These are phyloP conservation scores for Zenarchopterus dispar DNA, from an alignment of 2,797 vertebrate genomes.

Conservation along the genomic window DNA sequence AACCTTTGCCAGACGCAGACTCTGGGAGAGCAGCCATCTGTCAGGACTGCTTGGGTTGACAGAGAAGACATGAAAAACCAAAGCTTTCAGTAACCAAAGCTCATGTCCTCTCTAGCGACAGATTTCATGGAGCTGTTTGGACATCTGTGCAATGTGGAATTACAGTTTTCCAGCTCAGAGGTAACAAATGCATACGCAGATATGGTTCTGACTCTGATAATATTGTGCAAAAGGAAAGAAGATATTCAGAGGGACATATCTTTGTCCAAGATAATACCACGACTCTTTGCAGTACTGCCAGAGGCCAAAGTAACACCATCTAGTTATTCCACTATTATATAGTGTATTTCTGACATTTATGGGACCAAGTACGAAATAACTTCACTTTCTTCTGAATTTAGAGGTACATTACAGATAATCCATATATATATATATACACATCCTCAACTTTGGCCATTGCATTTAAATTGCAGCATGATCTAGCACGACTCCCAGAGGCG, in stretches of 20 bases:
- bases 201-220: not conserved
- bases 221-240: not conserved
- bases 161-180: not conserved
- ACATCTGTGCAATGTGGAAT: not conserved
- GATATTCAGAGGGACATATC: too few species aligned
- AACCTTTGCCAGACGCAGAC: not conserved
- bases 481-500: not conserved
- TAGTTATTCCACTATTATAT: too few species aligned
- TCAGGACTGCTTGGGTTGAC: not conserved
- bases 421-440: not conserved
- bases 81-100: not conserved
- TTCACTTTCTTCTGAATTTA: not conserved
- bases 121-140: not conserved
- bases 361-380: not conserved
- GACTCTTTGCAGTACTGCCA: not conserved
- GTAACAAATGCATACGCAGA: too few species aligned
- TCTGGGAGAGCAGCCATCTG: not conserved
- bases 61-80: not conserved
- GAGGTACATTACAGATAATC: not conserved
- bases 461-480: constrained; percentile 3
- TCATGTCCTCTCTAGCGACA: too few species aligned
- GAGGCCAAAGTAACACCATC: not conserved
- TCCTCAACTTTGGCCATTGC: not conserved
- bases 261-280: not conserved
- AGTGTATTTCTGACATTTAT: not conserved